Base-by-base conservation (phyloP, 2,113 vertebrate genomes). In the Ceyx margarethae region DNA sequence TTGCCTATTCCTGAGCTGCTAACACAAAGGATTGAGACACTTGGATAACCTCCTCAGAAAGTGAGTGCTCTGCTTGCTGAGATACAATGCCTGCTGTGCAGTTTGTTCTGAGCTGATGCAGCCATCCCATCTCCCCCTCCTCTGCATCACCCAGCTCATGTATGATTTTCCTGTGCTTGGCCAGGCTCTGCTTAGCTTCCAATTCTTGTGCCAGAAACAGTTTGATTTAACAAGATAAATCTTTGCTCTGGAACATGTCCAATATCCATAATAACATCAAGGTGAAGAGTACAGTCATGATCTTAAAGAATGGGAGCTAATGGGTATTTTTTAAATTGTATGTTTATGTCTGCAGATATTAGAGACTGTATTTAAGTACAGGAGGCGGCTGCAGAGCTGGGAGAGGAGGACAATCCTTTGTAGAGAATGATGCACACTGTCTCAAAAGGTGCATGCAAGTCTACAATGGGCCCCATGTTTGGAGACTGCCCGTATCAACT, bases 141-240 rank as follows among this genome's bases (percentile, higher is more conserved):
- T 98, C 95, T 0, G 96, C 97, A 3, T 98, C 97, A 5, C 97
- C 97, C 77, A 96, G 72, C 16, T 98, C 78, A 0, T 96, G 91
- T 22, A 87, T 57, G 0, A 93, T 97, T 89, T 98, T 97, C 61
- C 88, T 95, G 87, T 98, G 97, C 83, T 87, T 95, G 31, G 96
- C 96, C 90, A 97, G 82, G 73, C 90, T 98, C 89, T 97, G 93
- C 85, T 95, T 98, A 64, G 95, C 97, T 64, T 98, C 96, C 75
- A 98, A 90, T 89, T 98, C 96, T 97, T 97, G 33, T 25, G 50
- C 14, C 61, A 50, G 42, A 73, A 78, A 58, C 8, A 2, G 19
- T 77, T 74, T 65, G 56, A 19, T 72, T 91, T 53, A 68, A 53
- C 6, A 43, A 54, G 18, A 87, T 14, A n/a, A 58, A n/a, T 60